These are phyloP conservation scores for Standfussiana lucernea DNA, from an alignment of 2,888 invertebrate species.

Conservation along the genomic window DNA sequence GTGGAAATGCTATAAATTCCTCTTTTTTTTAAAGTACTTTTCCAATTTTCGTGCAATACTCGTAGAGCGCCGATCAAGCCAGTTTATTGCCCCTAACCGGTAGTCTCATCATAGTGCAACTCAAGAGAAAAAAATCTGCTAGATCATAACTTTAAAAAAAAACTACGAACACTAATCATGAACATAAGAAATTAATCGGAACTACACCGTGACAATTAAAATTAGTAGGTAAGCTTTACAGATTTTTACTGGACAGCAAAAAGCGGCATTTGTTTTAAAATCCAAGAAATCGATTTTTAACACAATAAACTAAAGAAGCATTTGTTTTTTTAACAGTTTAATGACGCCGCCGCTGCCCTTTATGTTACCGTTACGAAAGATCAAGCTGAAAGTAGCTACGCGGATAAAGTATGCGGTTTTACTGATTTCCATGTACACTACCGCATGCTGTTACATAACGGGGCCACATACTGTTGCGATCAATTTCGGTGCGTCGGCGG, in stretches of 20 bases:
- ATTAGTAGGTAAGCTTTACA: slow-evolving; percentile 38
- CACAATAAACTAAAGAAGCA: slow-evolving; percentile 33
- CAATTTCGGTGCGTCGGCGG: slow-evolving; percentile 76
- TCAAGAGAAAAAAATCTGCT: slow-evolving; percentile 29
- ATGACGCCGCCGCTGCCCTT: slow-evolving; percentile 40
- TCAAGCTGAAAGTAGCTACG: slow-evolving; percentile 38
- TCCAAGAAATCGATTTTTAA: slow-evolving; percentile 50
- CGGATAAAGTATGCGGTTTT: slow-evolving; percentile 69
- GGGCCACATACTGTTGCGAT: slow-evolving; percentile 80
- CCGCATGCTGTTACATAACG: slow-evolving; percentile 83
- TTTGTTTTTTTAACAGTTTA: slow-evolving; percentile 29
- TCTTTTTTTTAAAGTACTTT: neutral
- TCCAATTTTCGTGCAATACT: neutral
- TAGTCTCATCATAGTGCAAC: slow-evolving; percentile 16
- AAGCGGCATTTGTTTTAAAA: slow-evolving; percentile 40
- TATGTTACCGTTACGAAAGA: slow-evolving; percentile 59
- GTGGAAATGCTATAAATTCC: neutral
- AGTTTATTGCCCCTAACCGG: slow-evolving; percentile 34
- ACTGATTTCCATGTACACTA: slow-evolving; percentile 78
- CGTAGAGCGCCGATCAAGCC: neutral
- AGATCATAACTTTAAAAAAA: slow-evolving; percentile 21
- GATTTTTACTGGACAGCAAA: slow-evolving; percentile 31
- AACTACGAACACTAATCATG: neutral
- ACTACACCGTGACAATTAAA: slow-evolving; percentile 45
- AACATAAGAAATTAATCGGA: slow-evolving; percentile 44